phyloP scores from a whole-genome alignment of 2,797 vertebrate genomes.

The Catamblyrhynchus diadema region DNA sequence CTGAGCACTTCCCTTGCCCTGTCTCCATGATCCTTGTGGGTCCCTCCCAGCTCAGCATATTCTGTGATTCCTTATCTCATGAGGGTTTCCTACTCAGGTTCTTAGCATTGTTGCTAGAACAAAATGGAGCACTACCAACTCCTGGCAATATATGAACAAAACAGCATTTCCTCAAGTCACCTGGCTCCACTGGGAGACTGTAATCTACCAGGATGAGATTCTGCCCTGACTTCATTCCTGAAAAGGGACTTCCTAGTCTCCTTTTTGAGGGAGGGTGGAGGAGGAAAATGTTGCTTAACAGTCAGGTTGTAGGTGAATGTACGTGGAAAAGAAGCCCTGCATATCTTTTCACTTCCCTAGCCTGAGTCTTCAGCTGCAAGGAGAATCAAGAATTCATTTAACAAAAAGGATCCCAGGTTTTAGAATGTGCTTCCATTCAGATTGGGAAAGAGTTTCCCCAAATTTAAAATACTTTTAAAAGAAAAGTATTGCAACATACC shows the following conservation, averaged over 20 bases:
- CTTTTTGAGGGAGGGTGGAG: neutral
- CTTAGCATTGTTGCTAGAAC: neutral
- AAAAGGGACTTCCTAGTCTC: neutral
- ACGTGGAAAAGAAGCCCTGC: neutral
- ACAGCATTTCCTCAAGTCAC: neutral
- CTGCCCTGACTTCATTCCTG: neutral
- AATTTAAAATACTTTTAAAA: neutral
- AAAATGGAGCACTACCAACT: neutral
- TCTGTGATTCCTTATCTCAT: neutral
- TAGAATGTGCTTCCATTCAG: neutral
- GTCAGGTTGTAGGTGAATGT: neutral
- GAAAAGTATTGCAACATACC: neutral
- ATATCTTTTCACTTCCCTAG: neutral
- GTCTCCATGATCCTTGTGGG: neutral
- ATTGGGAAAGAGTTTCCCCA: neutral
- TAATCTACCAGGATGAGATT: neutral
- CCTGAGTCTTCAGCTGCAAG: neutral
- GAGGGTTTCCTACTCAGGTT: neutral
- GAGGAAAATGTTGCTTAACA: neutral
- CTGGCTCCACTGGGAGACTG: neutral
- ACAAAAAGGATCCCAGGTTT: neutral
- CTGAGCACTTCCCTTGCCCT: neutral
- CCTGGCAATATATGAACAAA: neutral
- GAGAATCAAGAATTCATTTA: neutral
- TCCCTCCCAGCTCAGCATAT: neutral